Evolutionary conservation across 2,113 vertebrate species (phyloP), one percentile per base, ranked within the genome.

Genomic region (Carettochelys insculpta): DNA sequence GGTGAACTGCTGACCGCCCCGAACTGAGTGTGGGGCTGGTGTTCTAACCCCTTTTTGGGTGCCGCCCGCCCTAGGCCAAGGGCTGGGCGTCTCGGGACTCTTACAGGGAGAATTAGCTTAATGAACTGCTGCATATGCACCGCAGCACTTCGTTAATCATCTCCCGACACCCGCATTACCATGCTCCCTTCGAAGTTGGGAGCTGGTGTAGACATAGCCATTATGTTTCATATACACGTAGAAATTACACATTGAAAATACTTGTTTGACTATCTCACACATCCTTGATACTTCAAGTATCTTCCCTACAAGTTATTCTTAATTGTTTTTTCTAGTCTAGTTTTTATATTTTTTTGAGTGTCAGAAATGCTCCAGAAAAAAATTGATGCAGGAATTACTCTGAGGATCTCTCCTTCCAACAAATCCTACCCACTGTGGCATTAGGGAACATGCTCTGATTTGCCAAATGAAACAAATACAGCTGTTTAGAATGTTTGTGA

Each of bases 181-280:
- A n/a, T n/a, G n/a, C n/a, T n/a, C n/a, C n/a, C n/a, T n/a, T n/a
- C n/a, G n/a, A n/a, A n/a, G n/a, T n/a, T n/a, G n/a, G n/a, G n/a
- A n/a, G n/a, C n/a, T n/a, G n/a, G n/a, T n/a, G n/a, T n/a, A n/a
- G n/a, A n/a, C n/a, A n/a, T n/a, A n/a, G n/a, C n/a, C n/a, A n/a
- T n/a, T n/a, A 51, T 20, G 53, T 25, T 45, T 85, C 83, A 82
- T 0, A 77, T 71, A 82, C 25, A 85, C 9, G 17, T 52, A 81
- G 41, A 58, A 95, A 92, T 88, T 87, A 93, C 34, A 27, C 34
- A 51, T 71, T 83, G 78, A 85, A 93, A 92, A 91, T 56, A 82
- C 50, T n/a, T 50, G 90, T 78, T 48, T 86, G 80, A 38, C 2
- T 4, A 86, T 78, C 68, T 92, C 78, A 61, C 53, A 75, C 75